Evolutionary conservation across 2,113 vertebrate genomes (phyloP), one percentile per base, ranked within the genome.

Genomic region (Pelmatolapia mariae): DNA sequence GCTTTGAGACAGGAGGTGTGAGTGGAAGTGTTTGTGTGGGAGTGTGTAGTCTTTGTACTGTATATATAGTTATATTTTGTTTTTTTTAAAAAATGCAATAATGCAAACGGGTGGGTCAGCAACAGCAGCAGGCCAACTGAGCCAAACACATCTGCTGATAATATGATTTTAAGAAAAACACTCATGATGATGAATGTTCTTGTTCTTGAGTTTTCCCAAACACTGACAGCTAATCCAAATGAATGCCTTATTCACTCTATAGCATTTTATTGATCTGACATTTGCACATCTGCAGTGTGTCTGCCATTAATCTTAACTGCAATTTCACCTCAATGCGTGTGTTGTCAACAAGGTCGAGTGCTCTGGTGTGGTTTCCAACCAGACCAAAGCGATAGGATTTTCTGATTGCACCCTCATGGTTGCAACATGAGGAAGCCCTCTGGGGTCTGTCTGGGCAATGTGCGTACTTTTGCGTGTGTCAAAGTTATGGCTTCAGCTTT

Each of bases 111-210:
- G 15, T 12, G 43, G 86, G 85, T 88, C 82, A 59, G n/a, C 68
- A 47, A 91, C 86, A 90, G 85, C 84, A 86, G 89, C 87, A 73
- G 89, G 56, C 40, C 26, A 10, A 76, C 36, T 9, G 36, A 92
- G 83, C 79, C 87, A 87, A 92, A 89, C 85, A 90, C 90, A 93
- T 94, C 93, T 93, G 92, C 79, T 90, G 85, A 92, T 85, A 33
- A 92, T 94, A 88, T 86, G 61, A 82, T 80, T 89, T 22, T 85
- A 85, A 76, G 40, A 88, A 84, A 76, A 76, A 52, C 90, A 83
- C 84, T 88, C 26, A 50, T n/a, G 33, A 84, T 89, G 90, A 93
- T 89, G 81, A 86, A 94, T 86, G 91, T 53, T 54, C 61, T 83
- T 26, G 36, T 78, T 78, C 61, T 52, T 84, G 61, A 81, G 52